Evolutionary conservation across 2,113 vertebrate species (phyloP), one percentile per base, ranked within the genome.

Genomic region (Thymallus thymallus): DNA sequence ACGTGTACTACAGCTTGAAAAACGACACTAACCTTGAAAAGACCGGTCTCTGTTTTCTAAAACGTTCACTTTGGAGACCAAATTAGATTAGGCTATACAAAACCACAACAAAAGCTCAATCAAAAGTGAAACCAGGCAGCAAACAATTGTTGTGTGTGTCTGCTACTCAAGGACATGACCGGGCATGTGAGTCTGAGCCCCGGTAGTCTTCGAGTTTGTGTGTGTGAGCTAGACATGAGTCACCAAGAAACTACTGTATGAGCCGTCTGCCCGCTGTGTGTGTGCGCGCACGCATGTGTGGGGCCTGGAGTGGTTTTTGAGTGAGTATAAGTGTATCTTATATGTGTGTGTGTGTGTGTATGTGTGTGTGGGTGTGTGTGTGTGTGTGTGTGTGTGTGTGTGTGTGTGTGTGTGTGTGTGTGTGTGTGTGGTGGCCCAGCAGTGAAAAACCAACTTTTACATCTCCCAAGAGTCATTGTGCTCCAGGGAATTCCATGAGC

Each of bases 231-330:
- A 71, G 41, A 41, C 35, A 41, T 41, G 35, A 41, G 35, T 41
- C 35, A 41, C 35, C 35, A 41, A 61, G n/a, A 61, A 65, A 82
- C 79, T 46, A 1, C 74, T 71, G 76, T 82, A 72, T 75, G 60
- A 68, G 16, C 26, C 0, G 18, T 10, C n/a, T 22, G 58, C 58
- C 20, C 2, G 0, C 20, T 23, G 7, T 61, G 63, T 32, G 29
- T 63, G 26, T 26, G 26, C 2, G 26, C 2, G 26, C 26, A 2
- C 1, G 29, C 16, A 29, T 30, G 63, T 29, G 63, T 66, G 63
- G 3, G 35, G 9, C 9, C 35, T 41, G 35, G 9, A 41, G 35
- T 41, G 35, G 35, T 7, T 29, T 29, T 2, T 29, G 24, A 7
- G 64, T n/a, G 64, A 5, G 18, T 45, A 32, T 22, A 10, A 45